A percentile compares a stretch with the other conserved stretches of the same genome.
phyloP scores from a whole-genome alignment of 64 coral and sea anemone genomes.

The Anthopleura sola region DNA sequence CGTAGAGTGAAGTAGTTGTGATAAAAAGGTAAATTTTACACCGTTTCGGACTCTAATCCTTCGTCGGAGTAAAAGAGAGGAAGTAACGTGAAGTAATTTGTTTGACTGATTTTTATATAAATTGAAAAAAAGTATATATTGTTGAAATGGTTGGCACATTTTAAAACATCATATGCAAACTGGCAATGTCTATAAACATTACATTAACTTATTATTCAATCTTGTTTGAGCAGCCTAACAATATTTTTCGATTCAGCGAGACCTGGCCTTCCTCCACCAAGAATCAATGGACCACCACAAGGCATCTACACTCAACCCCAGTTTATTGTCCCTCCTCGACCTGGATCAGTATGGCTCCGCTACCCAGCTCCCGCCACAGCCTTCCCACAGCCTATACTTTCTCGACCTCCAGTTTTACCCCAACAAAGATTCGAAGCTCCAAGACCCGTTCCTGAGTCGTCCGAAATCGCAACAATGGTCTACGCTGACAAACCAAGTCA shows the following conservation, averaged over 20 bases:
- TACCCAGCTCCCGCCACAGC: neutral
- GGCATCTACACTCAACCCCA: neutral
- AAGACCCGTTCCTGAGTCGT: neutral
- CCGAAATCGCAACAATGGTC: neutral
- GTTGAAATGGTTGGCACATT: too few relatives aligned
- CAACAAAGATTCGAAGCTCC: neutral
- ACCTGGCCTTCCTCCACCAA: neutral
- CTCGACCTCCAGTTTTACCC: neutral
- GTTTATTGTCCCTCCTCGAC: neutral
- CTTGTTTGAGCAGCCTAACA: too few relatives aligned
- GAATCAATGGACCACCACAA: neutral
- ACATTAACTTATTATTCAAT: neutral
- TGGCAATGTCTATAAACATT: too few relatives aligned
- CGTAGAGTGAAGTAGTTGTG: too few relatives aligned
- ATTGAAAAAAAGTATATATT: too few relatives aligned
- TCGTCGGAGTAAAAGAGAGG: too few relatives aligned
- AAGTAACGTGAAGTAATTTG: too few relatives aligned
- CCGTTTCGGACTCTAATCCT: too few relatives aligned
- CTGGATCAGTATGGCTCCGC: neutral
- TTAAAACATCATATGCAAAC: too few relatives aligned
- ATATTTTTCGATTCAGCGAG: neutral
- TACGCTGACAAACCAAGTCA: neutral
- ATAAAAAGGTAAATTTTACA: too few relatives aligned
- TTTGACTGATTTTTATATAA: too few relatives aligned
- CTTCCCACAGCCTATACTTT: neutral